Evolutionary conservation across 1,140 invertebrate species (phyloP).

Genomic region (Vanessa atalanta): DNA sequence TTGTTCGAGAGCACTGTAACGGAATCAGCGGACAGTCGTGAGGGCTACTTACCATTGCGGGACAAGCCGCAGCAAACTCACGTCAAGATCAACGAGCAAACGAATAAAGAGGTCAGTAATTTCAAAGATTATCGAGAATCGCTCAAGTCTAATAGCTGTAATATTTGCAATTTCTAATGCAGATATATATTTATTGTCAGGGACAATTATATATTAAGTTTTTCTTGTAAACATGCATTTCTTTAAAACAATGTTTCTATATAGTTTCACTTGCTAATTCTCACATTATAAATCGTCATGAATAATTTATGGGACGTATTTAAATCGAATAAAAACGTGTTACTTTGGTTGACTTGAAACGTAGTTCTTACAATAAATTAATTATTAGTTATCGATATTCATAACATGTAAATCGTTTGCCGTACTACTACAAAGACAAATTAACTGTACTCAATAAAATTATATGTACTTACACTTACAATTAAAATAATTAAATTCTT

Average conservation of each 20-base stretch:
- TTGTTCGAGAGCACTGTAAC: constrained; percentile 60
- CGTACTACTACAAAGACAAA: no score
- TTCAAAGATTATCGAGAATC: constrained; percentile 55
- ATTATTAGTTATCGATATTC: no score
- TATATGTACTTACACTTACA: no score
- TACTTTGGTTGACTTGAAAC: no score
- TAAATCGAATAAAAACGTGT: neutral
- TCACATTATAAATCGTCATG: constrained; percentile 59
- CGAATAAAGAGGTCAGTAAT: constrained; percentile 80
- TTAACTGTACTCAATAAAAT: no score
- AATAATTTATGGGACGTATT: constrained; percentile 2
- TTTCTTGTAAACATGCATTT: neutral
- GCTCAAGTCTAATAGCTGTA: constrained; percentile 64
- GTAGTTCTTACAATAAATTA: no score
- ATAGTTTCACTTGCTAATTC: constrained; percentile 34
- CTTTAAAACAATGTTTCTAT: neutral
- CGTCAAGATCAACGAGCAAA: constrained; percentile 78
- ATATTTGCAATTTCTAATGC: constrained; percentile 53
- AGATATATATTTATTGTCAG: neutral
- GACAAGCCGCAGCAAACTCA: constrained; percentile 76
- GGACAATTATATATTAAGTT: neutral
- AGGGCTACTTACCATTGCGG: constrained; percentile 75
- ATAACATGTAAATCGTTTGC: no score
- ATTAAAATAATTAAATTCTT: no score
- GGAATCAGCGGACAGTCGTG: constrained; percentile 73